Percentiles rank a stretch among this genome's conserved stretches.
Conservation (phyloP, 2,113 vertebrate genomes). For the Balaeniceps rex region DNA sequence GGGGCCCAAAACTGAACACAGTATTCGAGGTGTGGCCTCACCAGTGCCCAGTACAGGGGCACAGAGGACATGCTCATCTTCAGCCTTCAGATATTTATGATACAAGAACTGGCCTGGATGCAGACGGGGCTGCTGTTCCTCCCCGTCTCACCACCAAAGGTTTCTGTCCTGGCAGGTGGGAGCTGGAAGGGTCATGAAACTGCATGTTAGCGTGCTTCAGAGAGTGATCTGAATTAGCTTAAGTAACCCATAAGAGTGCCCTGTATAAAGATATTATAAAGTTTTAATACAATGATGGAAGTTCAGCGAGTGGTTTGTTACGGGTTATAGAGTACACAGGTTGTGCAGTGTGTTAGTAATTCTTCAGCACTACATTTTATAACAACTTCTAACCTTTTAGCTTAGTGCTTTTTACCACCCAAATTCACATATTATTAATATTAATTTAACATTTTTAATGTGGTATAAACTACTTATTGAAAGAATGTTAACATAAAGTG, state of each 20-base stretch:
- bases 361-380: not conserved
- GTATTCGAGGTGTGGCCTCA: too few species aligned
- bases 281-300: not conserved
- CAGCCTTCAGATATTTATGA: not conserved
- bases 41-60: too few species aligned
- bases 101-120: not conserved
- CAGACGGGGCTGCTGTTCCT: not conserved
- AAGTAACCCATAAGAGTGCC: not conserved
- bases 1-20: too few species aligned
- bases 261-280: not conserved
- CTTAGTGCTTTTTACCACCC: not conserved
- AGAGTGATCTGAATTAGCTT: not conserved
- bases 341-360: not conserved
- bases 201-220: not conserved
- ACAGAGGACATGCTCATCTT: not conserved
- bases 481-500: not conserved
- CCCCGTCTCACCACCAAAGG: not conserved
- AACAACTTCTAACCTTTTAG: not conserved
- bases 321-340: not conserved
- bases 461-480: not conserved
- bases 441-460: not conserved
- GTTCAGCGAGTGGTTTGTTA: not conserved
- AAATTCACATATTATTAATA: not conserved
- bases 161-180: not conserved
- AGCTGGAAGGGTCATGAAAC: not conserved